Base-by-base conservation (phyloP, 2,797 vertebrate genomes). In the Tinamus major region DNA sequence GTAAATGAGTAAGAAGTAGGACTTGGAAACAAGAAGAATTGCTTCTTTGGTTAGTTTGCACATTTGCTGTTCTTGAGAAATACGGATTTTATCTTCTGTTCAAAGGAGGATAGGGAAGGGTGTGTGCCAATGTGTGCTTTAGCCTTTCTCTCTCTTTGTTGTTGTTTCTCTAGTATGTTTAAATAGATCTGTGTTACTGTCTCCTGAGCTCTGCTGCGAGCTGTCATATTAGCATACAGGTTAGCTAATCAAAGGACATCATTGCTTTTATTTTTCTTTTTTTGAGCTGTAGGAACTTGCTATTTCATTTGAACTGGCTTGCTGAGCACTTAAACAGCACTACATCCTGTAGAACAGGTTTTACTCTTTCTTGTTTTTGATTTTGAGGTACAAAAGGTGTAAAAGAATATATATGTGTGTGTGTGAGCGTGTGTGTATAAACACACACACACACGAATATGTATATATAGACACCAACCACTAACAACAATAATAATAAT, bases 221-320 rank as follows among this genome's bases (percentile, higher is more conserved):
- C 46, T 67, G 6, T 33, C 1, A 0, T 27, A 6, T 64, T 77
- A 72, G 42, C 35, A 29, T 12, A 67, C 42, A 64, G 82, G 67
- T 64, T 82, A 27, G 11, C 37, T 70, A 39, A 80, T 78, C 56
- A 62, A 82, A 78, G 48, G 26, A 46, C 7, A 10, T 19, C 4
- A 37, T 58, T 10, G 12, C 7, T 48, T 19, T 51, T 89, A 84
- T 79, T 39, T 51, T 8, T 84, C 81, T 88, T 79, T 90, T 88
- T 79, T 35, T 24, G 39, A 29, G 27, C 21, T 5, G 4, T 65
- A 46, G 64, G 18, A 89, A 81, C 71, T 17, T 21, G 15, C 49
- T 70, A 2, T 10, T 68, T 88, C 15, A 26, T 91, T 89, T 74
- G 20, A 87, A 46, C 26, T 20, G 8, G 53, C 35, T 48, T 72